Evolutionary conservation across 1,140 invertebrate species (phyloP).

Genomic region (Diuraphis noxia): DNA sequence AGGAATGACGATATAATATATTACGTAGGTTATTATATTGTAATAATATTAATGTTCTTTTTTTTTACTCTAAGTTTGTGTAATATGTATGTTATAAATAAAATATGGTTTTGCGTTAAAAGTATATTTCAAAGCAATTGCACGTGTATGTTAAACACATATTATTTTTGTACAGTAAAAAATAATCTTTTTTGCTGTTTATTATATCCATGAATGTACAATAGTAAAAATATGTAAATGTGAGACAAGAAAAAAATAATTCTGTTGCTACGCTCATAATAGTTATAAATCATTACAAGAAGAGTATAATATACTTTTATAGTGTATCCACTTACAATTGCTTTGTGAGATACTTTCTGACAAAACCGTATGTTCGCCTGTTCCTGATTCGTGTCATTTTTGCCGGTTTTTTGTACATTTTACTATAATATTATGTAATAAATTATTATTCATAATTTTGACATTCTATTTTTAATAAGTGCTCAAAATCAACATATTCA

Average conservation of each 20-base stretch:
- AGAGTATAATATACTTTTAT: neutral
- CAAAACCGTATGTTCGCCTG: conserved; percentile 20
- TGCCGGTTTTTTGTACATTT: conserved; percentile 20
- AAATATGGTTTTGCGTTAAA: neutral
- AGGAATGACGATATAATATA: conserved; percentile 41
- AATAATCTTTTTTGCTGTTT: neutral
- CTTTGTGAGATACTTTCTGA: neutral
- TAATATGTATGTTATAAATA: neutral
- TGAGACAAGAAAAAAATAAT: neutral
- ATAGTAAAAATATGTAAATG: neutral
- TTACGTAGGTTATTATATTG: conserved; percentile 5
- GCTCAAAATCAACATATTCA: neutral
- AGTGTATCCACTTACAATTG: neutral
- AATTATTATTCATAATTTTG: conserved; percentile 4
- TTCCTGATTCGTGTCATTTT: conserved; percentile 31
- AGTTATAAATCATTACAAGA: neutral
- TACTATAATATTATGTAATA: conserved; percentile 29
- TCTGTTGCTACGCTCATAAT: neutral
- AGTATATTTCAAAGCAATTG: conserved; percentile 7
- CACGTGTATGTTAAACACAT: neutral
- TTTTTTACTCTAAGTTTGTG: neutral
- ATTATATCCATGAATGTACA: neutral
- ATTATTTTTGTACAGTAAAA: neutral
- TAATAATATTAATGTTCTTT: neutral
- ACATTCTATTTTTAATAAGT: neutral